These are phyloP conservation scores for Coecobrya sp. DNA, from an alignment of 2,888 invertebrate genomes.

Conservation along the genomic window DNA sequence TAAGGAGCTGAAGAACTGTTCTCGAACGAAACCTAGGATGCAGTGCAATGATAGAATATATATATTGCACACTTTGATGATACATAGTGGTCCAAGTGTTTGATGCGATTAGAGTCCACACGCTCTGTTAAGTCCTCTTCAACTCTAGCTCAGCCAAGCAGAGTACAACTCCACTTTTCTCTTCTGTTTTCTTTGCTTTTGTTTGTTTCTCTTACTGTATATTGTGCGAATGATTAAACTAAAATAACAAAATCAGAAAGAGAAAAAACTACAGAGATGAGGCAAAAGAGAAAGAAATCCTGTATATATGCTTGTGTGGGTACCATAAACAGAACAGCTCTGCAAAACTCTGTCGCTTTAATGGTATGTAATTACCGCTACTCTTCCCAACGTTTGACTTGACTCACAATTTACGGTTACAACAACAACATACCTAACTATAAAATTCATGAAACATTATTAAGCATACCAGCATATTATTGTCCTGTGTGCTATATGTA, in stretches of 20 bases:
- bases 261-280: not conserved
- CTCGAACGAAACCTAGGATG: not conserved
- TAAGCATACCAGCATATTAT: not conserved
- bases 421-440: not conserved
- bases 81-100: constrained; percentile 74
- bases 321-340: not conserved
- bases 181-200: constrained; percentile 42
- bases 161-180: constrained; percentile 28
- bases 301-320: not conserved
- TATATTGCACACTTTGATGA: not conserved
- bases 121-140: constrained; percentile 84
- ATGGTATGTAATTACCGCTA: constrained; percentile 10
- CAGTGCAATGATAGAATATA: not conserved
- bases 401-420: not conserved
- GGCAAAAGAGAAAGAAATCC: not conserved
- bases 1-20: not conserved
- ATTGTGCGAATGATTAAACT: constrained; percentile 50
- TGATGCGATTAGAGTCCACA: constrained; percentile 85
- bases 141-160: constrained; percentile 69
- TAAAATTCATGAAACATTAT: too few species aligned
- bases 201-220: not conserved
- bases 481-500: not conserved
- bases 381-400: not conserved
- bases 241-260: constrained; percentile 42
- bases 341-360: not conserved